Conservation (phyloP, 2,888 invertebrate species). For the Acanthosoma haemorrhoidale region DNA sequence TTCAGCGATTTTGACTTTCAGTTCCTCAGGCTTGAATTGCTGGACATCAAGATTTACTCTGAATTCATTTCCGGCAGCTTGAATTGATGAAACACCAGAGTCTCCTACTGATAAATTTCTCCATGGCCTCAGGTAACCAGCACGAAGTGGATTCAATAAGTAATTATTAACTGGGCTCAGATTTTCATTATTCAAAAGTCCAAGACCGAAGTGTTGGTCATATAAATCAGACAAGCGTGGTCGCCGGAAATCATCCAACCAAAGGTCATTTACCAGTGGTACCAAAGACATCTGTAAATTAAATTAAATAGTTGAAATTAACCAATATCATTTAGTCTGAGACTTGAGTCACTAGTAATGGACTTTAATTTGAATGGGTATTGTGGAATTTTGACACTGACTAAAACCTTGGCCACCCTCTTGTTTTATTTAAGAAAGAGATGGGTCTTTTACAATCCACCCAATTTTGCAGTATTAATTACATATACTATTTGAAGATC, state of each 20-base stretch:
- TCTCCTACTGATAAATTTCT: conserved; percentile 33
- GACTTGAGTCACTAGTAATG: too few relatives aligned
- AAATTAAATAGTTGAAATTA: neutral
- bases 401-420: too few relatives aligned
- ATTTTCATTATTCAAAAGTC: conserved; percentile 36
- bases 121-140: conserved; percentile 40
- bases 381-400: too few relatives aligned
- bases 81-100: conserved; percentile 40
- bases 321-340: too few relatives aligned
- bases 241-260: conserved; percentile 15
- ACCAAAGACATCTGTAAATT: conserved; percentile 30
- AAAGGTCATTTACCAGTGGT: conserved; percentile 21
- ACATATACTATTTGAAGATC: too few relatives aligned
- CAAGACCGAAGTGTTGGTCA: conserved; percentile 42
- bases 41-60: conserved; percentile 47
- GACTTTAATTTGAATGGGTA: too few relatives aligned
- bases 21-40: conserved; percentile 48
- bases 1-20: conserved; percentile 47
- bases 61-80: conserved; percentile 40
- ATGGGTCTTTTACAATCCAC: too few relatives aligned
- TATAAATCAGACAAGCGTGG: conserved; percentile 32
- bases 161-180: conserved; percentile 17
- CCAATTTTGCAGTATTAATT: too few relatives aligned
- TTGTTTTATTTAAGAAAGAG: too few relatives aligned
- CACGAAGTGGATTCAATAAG: conserved; percentile 26